These are phyloP conservation scores for Vanessa cardui DNA, from an alignment of 2,888 invertebrate species.

Conservation along the genomic window DNA sequence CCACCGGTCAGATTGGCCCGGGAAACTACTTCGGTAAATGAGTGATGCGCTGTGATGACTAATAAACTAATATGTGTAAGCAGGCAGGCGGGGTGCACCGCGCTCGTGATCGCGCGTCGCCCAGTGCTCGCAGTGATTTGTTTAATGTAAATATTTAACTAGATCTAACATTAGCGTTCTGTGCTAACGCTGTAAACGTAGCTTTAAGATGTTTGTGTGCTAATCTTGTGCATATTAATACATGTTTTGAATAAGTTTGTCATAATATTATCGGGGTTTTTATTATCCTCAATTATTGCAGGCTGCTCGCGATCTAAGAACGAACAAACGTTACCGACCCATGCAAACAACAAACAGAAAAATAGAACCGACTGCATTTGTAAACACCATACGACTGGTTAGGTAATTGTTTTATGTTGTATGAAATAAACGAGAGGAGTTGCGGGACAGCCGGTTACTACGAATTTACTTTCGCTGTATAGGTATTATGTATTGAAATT, in stretches of 20 bases:
- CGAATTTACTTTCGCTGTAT: no score
- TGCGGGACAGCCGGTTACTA: no score
- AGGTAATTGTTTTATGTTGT: background rate
- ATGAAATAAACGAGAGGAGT: background rate
- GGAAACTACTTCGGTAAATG: constrained; percentile 70
- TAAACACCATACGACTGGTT: background rate
- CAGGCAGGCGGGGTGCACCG: constrained; percentile 26
- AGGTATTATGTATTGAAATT: no score
- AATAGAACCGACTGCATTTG: constrained; percentile 20
- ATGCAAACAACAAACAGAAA: constrained; percentile 9
- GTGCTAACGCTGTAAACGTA: constrained; percentile 35
- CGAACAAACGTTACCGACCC: constrained; percentile 9
- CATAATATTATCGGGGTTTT: background rate
- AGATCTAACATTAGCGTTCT: constrained; percentile 38
- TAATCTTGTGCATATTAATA: constrained; percentile 4
- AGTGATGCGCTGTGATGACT: constrained; percentile 51
- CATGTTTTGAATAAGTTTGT: constrained; percentile 19
- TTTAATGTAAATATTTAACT: constrained; percentile 48
- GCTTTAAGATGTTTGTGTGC: constrained; percentile 17
- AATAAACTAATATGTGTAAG: constrained; percentile 47
- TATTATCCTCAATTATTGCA: constrained; percentile 24
- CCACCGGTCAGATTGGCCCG: constrained; percentile 65
- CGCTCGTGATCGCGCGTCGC: constrained; percentile 27
- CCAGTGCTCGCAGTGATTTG: constrained; percentile 33
- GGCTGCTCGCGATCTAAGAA: constrained; percentile 30